Base-by-base conservation (phyloP, 2,888 invertebrate genomes). In the Capitulum mitella region DNA sequence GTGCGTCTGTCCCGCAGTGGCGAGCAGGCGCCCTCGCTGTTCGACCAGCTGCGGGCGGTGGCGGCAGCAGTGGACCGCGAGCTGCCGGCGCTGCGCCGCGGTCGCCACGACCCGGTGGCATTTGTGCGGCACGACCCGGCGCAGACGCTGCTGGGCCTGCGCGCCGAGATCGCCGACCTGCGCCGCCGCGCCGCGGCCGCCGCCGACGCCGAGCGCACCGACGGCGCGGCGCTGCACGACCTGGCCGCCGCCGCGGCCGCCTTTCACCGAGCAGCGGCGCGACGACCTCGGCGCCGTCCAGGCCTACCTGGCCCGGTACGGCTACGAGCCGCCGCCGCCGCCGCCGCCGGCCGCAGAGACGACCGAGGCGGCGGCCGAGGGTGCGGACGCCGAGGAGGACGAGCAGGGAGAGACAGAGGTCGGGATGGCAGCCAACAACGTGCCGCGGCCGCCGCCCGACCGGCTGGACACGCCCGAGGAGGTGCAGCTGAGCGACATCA, bases 81-180 rank as follows among this genome's bases (percentile, higher is more conserved):
- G 22, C 37, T 70, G 70, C 26, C 37, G 6, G 22, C 37, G 3
- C 22, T 70, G 34, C 70, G 37, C 22, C 70, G 70, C 70, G 70
- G 34, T 51, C 61, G 77, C 22, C 78, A 32, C 34, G 51, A 43
- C 79, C 76, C 75, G 75, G 29, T 64, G 78, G 61, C 22, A 51
- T 51, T 61, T 32, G 37, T 37, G 37, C 29, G 19, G n/a, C 70
- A 70, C 22, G 70, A 70, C 37, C 37, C 70, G 10, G 19, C 37
- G 19, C 34, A 37, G 26, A 70, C 70, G 22, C 37, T 70, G 70
- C 70, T 70, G 6, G 70, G 16, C 14, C 37, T 70, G 70, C 34
- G 70, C 34, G 37, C 34, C 22, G 70, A 70, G 37, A 70, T 70
- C 34, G 32, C 14, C 37, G 19, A 0, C 0, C 37, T 70, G 70